Base-by-base conservation (phyloP, 2,888 invertebrate species). In the Dioctria rufipes region DNA sequence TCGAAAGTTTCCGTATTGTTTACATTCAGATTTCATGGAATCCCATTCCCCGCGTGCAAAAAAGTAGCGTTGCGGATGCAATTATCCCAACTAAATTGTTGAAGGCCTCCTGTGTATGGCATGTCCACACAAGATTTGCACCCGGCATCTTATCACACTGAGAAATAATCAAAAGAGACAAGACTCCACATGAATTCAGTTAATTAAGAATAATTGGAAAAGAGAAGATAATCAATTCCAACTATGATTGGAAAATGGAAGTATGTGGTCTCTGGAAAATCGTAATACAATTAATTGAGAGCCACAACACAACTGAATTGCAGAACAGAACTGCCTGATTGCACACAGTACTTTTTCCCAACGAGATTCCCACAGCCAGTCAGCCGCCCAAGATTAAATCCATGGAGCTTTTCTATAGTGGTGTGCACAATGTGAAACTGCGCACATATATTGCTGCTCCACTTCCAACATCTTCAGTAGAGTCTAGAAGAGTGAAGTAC, bases 1-100 rank as follows among this genome's bases (percentile, higher is more conserved):
- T 25, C 25, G 25, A 2, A 25, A 25, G 25, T 46, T 46, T 46
- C 46, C 46, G 46, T 6, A 2, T 71, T 71, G 71, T 71, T 71
- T 71, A 71, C 69, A 4, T 11, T 8, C 46, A 49, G 49, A 69
- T 37, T 69, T 13, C 11, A 54, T 71, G 13, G 51, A 39, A 39
- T 5, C 71, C 13, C 54, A 13, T 51, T 71, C 54, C 51, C 54
- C 54, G 71, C n/a, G 71, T 71, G 71, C 71, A 71, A 71, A 71
- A 11, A 5, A 9, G 4, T 6, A 9, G 9, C 11, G n/a, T 8
- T 43, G 49, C n/a, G 49, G 58, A 8, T 2, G 61, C 5, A 61
- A 61, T 61, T 2, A 61, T 58, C 25, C 25, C 25, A 58, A n/a
- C 5, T 58, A 4, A 11, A 58, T 71, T 71, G 11, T 8, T 71